A percentile compares a stretch with the other conserved stretches of the same genome.
phyloP scores from a whole-genome alignment of 2,797 vertebrate species.

The Manis javanica region DNA sequence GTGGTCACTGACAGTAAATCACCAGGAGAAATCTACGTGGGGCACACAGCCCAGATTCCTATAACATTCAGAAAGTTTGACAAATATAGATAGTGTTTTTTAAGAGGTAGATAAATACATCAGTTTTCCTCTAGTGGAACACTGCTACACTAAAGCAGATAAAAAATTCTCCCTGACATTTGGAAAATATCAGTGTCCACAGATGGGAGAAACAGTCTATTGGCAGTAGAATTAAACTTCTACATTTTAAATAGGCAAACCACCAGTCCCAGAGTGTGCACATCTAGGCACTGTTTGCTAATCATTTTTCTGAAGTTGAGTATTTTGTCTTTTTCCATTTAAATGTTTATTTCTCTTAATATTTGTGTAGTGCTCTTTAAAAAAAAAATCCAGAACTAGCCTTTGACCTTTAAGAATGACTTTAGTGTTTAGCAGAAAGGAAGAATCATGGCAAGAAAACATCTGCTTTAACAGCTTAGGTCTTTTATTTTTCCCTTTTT shows the following conservation, averaged over 20 bases:
- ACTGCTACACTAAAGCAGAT: neutral
- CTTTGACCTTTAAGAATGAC: neutral
- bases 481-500: neutral
- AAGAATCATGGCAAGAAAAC: neutral
- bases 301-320: neutral
- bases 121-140: neutral
- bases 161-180: conserved; percentile 34
- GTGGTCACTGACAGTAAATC: neutral
- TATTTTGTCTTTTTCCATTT: neutral
- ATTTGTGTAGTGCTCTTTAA: neutral
- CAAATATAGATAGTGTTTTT: conserved; percentile 43
- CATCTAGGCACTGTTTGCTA: neutral
- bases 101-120: neutral
- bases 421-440: neutral
- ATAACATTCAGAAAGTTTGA: neutral
- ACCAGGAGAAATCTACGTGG: neutral
- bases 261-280: neutral
- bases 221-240: neutral
- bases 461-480: neutral
- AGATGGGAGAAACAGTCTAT: neutral
- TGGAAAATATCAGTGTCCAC: conserved; percentile 11
- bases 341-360: neutral
- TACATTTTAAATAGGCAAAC: conserved; percentile 4
- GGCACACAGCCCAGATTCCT: neutral
- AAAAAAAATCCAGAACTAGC: neutral